Evolutionary conservation across 2,797 vertebrate genomes (phyloP).

Genomic region (Scomberomorus guttatus): DNA sequence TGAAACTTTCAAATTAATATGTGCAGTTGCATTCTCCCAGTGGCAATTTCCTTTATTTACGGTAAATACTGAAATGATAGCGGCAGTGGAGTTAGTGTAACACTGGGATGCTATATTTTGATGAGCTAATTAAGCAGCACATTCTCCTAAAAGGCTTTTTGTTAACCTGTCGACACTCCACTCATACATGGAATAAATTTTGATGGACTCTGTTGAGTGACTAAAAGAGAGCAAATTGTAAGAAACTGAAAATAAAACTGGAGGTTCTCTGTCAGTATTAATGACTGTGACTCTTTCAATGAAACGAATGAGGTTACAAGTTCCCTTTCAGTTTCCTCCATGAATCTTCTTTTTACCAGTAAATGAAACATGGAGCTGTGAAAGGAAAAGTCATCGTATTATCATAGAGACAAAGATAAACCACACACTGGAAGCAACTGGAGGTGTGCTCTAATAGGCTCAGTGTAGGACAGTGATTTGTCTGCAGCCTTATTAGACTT

Average conservation of each 20-base stretch:
- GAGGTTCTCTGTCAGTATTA: constrained; percentile 28
- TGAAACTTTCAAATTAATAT: constrained; percentile 1
- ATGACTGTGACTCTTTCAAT: constrained; percentile 20
- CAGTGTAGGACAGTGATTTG: constrained; percentile 48
- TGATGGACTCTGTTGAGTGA: constrained; percentile 39
- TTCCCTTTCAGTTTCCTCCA: background rate
- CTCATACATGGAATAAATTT: constrained; percentile 20
- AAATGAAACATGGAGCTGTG: constrained; percentile 12
- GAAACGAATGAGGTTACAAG: constrained; percentile 8
- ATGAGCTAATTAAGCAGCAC: constrained; percentile 63
- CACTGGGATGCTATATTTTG: constrained; percentile 47
- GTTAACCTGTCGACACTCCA: constrained; percentile 51
- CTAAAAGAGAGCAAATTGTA: constrained; percentile 32
- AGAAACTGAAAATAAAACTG: constrained; percentile 36
- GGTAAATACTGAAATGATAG: constrained; percentile 28
- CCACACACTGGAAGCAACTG: constrained; percentile 10
- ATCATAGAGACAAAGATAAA: constrained; percentile 46
- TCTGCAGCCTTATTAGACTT: constrained; percentile 54
- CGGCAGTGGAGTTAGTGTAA: constrained; percentile 37
- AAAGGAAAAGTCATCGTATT: constrained; percentile 6
- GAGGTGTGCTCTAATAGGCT: constrained; percentile 10
- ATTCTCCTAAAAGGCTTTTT: constrained; percentile 72
- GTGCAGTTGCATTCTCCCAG: background rate
- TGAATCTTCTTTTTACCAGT: constrained; percentile 11
- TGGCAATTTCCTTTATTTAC: constrained; percentile 41